A percentile compares a stretch with the other conserved stretches of the same genome.
Conservation (phyloP, 2,113 vertebrate genomes). For the Neogale vison region DNA sequence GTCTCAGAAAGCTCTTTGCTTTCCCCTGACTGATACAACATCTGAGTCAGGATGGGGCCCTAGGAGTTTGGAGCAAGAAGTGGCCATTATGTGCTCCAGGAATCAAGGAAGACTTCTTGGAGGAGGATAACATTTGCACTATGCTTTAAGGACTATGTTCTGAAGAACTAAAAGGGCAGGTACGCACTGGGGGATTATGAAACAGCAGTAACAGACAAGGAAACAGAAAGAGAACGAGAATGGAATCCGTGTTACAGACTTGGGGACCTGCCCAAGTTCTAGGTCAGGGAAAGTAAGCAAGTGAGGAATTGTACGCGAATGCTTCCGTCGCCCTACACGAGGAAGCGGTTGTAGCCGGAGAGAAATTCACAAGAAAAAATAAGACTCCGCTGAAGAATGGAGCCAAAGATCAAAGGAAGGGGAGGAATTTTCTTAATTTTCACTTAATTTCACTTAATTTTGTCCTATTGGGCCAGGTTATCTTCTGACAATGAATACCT, state of each 20-base stretch:
- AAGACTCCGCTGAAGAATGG: background rate
- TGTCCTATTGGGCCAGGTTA: too few relatives aligned
- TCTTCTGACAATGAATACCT: background rate
- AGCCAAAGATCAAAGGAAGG: background rate
- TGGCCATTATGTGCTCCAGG: background rate
- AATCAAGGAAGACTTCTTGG: background rate
- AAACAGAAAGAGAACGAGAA: background rate
- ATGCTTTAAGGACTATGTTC: background rate
- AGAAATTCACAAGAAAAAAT: background rate
- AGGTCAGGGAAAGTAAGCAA: background rate
- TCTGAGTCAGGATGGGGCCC: background rate
- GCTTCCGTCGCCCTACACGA: background rate
- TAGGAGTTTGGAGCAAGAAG: background rate
- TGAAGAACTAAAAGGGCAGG: background rate
- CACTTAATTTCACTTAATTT: too few relatives aligned
- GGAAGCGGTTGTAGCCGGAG: background rate
- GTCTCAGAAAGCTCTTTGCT: too few relatives aligned
- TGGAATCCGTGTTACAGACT: background rate
- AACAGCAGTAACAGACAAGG: background rate
- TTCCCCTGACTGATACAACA: background rate
- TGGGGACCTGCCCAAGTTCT: too few relatives aligned
- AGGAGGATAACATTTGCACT: background rate
- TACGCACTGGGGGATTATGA: background rate
- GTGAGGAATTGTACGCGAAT: accelerated
- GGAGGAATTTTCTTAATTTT: background rate